Evolutionary conservation across 2,888 invertebrate species (phyloP).

Genomic region (Diabrotica balteata): DNA sequence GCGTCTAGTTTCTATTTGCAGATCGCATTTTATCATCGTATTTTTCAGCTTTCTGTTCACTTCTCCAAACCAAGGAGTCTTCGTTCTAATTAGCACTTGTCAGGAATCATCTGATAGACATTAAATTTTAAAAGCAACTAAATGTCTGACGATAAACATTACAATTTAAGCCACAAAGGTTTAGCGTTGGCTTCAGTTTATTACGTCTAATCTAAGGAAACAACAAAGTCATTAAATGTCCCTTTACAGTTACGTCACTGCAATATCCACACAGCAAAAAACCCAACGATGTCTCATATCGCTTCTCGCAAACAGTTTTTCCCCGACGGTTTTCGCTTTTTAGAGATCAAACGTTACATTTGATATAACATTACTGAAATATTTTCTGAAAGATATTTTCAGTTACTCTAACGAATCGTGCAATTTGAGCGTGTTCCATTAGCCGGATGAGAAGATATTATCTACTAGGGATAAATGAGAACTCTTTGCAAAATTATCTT

Average conservation of each 20-base stretch:
- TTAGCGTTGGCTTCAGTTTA: no score
- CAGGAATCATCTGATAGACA: no score
- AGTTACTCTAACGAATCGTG: constrained; percentile 7
- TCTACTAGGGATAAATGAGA: constrained; percentile 1
- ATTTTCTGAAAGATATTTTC: constrained; percentile 14
- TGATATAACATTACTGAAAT: constrained; percentile 14
- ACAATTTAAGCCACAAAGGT: no score
- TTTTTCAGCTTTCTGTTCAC: no score
- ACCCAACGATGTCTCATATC: constrained; percentile 19
- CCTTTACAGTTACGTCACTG: constrained; percentile 8
- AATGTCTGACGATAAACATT: no score
- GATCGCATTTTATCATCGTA: no score
- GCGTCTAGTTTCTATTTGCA: no score
- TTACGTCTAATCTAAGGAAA: no score
- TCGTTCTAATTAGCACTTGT: no score
- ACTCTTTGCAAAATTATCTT: neutral
- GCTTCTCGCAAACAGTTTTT: constrained; percentile 23
- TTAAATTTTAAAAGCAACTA: no score
- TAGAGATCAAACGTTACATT: constrained; percentile 19
- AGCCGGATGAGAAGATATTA: constrained; percentile 8
- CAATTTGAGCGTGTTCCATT: constrained; percentile 12
- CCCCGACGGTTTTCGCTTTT: constrained; percentile 12
- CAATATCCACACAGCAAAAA: constrained; percentile 15
- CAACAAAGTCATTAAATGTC: no score
- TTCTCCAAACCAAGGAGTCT: no score